A percentile compares a stretch with the other conserved stretches of the same genome.
phyloP scores from a whole-genome alignment of 1,140 invertebrate species.

The Megalopta genalis region DNA sequence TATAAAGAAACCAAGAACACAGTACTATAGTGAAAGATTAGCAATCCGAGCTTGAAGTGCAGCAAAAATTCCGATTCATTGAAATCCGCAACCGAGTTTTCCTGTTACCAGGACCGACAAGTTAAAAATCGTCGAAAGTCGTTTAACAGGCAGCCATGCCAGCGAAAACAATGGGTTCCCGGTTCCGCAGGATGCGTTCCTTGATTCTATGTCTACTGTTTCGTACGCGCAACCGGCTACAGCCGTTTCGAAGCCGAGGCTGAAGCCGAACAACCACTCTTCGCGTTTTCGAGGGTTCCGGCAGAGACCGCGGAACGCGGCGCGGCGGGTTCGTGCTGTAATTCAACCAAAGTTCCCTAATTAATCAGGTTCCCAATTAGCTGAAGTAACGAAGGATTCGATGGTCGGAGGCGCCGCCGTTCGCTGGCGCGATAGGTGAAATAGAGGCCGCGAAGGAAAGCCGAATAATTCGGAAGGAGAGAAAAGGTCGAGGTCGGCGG shows the following conservation, averaged over 20 bases:
- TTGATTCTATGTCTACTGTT: not conserved
- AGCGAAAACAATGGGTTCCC: not conserved
- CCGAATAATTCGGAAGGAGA: constrained; percentile 16
- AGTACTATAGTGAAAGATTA: too few relatives aligned
- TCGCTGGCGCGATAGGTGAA: not conserved
- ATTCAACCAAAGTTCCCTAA: constrained; percentile 66
- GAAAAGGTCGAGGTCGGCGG: not conserved
- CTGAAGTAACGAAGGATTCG: constrained; percentile 59
- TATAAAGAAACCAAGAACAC: too few relatives aligned
- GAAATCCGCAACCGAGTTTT: too few relatives aligned
- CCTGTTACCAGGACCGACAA: too few relatives aligned
- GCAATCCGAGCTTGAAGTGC: too few relatives aligned
- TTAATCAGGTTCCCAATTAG: constrained; percentile 66
- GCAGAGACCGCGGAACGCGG: constrained; percentile 35
- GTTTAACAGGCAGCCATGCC: not conserved
- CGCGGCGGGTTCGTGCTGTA: constrained; percentile 44
- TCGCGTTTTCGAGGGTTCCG: constrained; percentile 53
- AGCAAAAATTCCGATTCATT: too few relatives aligned
- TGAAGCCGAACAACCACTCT: constrained; percentile 37
- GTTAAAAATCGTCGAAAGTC: not conserved
- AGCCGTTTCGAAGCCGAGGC: not conserved
- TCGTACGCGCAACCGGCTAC: not conserved
- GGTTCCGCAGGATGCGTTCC: not conserved
- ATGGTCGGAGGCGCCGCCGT: constrained; percentile 47
- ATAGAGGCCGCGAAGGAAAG: not conserved